Evolutionary conservation across 2,888 invertebrate species (phyloP).

Genomic region (Tipula vernalis): DNA sequence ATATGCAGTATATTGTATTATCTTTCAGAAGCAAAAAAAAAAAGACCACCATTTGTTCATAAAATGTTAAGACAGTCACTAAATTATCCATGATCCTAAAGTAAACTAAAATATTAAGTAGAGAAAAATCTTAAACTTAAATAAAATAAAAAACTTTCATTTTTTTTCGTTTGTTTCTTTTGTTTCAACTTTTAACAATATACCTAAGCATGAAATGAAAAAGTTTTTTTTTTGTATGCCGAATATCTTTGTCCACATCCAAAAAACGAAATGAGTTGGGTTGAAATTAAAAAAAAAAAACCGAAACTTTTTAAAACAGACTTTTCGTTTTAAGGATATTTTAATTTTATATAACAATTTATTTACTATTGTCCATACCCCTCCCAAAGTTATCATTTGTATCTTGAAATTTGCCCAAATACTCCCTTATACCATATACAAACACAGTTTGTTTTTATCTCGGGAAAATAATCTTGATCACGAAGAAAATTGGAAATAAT

Average conservation of each 20-base stretch:
- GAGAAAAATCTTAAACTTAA: not conserved
- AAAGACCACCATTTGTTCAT: not conserved
- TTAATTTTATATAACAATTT: not conserved
- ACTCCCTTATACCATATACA: not conserved
- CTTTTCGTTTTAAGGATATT: not conserved
- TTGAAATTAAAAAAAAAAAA: not conserved
- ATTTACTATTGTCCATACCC: not conserved
- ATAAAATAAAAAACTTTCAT: not conserved
- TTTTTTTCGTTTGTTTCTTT: not conserved
- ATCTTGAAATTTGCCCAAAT: not conserved
- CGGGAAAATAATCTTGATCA: not conserved
- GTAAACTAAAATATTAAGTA: not conserved
- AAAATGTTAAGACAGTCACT: not conserved
- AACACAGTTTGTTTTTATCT: not conserved
- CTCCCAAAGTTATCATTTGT: not conserved
- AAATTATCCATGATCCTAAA: slow-evolving; percentile 4
- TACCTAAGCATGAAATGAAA: not conserved
- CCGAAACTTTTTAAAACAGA: not conserved
- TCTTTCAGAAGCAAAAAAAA: not conserved
- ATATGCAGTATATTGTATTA: not conserved
- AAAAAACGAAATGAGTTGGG: not conserved
- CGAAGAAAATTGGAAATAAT: not conserved
- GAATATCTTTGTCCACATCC: not conserved
- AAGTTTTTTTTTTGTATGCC: not conserved
- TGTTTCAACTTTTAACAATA: not conserved